A percentile compares a stretch with the other conserved stretches of the same genome.
Evolutionary conservation across 2,113 vertebrate genomes (phyloP).

Genomic region (Brienomyrus brachyistius): DNA sequence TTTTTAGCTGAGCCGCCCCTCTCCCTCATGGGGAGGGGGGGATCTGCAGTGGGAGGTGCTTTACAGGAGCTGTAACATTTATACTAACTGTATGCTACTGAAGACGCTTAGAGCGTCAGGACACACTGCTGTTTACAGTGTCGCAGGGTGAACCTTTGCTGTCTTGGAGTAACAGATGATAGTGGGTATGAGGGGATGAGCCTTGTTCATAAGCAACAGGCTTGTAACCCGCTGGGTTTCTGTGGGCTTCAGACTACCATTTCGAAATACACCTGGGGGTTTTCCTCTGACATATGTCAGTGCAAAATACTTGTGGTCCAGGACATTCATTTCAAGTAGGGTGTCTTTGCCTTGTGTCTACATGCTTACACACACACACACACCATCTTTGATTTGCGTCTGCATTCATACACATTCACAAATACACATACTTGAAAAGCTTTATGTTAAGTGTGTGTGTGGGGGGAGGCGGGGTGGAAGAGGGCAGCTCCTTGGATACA

Average conservation of each 20-base stretch:
- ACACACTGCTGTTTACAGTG: background rate
- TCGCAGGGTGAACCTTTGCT: background rate
- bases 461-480: background rate
- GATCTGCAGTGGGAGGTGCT: background rate
- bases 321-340: conserved; percentile 45
- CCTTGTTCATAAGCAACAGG: background rate
- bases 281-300: conserved; percentile 52
- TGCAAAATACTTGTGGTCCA: conserved; percentile 47
- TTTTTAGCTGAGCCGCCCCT: background rate
- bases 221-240: background rate
- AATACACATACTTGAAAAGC: conserved; percentile 16
- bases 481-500: background rate
- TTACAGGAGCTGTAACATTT: background rate
- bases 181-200: background rate
- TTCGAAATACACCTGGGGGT: background rate
- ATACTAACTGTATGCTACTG: background rate
- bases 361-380: background rate
- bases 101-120: background rate
- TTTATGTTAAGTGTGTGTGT: conserved; percentile 10
- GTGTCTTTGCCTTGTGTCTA: background rate
- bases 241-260: background rate
- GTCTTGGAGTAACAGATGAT: background rate
- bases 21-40: background rate
- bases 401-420: background rate
- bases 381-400: background rate